Evolutionary conservation across 2,888 invertebrate species (phyloP).

Genomic region (Globia sparganii): DNA sequence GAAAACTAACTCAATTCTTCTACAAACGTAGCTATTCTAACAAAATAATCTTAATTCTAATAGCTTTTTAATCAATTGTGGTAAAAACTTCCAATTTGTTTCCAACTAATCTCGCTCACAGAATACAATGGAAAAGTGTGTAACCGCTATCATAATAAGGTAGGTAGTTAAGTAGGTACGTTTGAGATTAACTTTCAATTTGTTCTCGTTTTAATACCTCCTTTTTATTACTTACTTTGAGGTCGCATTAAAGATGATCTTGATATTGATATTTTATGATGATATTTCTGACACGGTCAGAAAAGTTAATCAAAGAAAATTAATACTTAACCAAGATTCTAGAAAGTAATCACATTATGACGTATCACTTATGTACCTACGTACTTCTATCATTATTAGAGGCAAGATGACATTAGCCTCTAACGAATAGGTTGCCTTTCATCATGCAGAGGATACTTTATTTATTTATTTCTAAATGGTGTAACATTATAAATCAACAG

Average conservation of each 20-base stretch:
- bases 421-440: background rate
- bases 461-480: background rate
- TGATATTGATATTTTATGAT: slow-evolving; percentile 22
- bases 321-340: background rate
- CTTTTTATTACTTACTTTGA: slow-evolving; percentile 23
- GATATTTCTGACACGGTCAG: slow-evolving; percentile 38
- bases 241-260: slow-evolving; percentile 10
- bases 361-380: background rate
- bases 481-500: too few species aligned
- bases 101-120: background rate
- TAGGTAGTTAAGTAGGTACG: background rate
- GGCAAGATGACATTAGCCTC: background rate
- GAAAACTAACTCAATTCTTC: background rate
- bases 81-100: background rate
- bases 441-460: background rate
- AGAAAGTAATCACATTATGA: slow-evolving; percentile 18
- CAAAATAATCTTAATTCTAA: background rate
- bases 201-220: slow-evolving; percentile 6
- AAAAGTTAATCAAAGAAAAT: slow-evolving; percentile 42
- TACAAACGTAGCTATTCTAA: background rate
- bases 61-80: slow-evolving; percentile 1
- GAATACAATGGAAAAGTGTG: slow-evolving; percentile 1
- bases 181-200: slow-evolving; percentile 6
- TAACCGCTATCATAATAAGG: background rate
- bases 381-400: background rate